Evolutionary conservation across 2,888 invertebrate species (phyloP), one percentile per base, ranked within the genome.

Genomic region (Limenitis camilla): DNA sequence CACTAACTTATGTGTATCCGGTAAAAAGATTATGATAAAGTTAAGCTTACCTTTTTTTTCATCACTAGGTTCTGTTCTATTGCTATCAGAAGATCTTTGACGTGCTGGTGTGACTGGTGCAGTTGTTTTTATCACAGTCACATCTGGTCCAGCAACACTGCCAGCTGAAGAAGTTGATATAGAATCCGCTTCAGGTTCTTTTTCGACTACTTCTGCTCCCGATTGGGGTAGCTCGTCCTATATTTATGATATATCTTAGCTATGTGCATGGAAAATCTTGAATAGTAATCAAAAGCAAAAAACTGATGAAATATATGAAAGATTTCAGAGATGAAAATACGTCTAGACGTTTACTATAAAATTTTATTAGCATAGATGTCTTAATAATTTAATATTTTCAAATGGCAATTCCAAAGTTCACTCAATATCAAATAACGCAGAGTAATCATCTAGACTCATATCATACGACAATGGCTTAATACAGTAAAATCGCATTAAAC

Each of bases 11-110:
- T 28, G n/a, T 1, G 9, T 40, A 9, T 7, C 1, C 10, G 31
- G n/a, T 5, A 29, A 6, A 11, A 5, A 36, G 5, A 36, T 10
- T 10, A 36, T 36, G 10, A 6, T 10, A 10, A 9, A 36, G 9
- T 8, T n/a, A 9, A n/a, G 28, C 28, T 11, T 49, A 85, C 86
- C 83, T 80, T 82, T 87, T 65, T 84, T 87, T 19, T 86, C 87
- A 33, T 85, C 86, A 52, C 85, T 85, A 5, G 82, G 86, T 52
- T 86, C 86, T 5, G 87, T 87, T 43, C 78, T 72, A 45, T 89
- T 90, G 58, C 90, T 90, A 55, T 90, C 90, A 0, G 89, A 86
- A 10, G 90, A 90, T 40, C 81, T 77, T 47, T 90, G 90, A 35
- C 90, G 68, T 0, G 78, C 80, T 4, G 86, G 83, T 1, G 78